Percentiles rank a stretch among this genome's conserved stretches.
Evolutionary conservation across 2,797 vertebrate genomes (phyloP).

Genomic region (Scarus forsteni): DNA sequence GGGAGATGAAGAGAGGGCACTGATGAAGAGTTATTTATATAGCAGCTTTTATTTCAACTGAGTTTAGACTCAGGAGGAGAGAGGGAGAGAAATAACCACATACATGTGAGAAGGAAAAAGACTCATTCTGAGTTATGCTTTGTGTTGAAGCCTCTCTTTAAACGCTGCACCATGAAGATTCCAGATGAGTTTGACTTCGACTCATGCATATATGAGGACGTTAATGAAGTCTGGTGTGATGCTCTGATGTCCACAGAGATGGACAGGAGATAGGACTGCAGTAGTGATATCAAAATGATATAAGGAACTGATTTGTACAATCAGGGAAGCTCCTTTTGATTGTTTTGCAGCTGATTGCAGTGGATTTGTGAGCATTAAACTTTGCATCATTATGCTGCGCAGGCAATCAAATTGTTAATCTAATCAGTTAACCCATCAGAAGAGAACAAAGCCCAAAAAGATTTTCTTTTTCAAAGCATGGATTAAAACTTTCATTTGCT

Average conservation of each 20-base stretch:
- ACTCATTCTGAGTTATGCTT: background rate
- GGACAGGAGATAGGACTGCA: background rate
- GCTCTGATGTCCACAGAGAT: background rate
- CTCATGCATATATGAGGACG: too few relatives aligned
- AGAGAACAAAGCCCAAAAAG: too few relatives aligned
- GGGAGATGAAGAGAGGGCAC: background rate
- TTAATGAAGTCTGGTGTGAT: background rate
- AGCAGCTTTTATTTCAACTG: background rate
- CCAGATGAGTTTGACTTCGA: background rate
- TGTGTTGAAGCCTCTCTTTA: too few relatives aligned
- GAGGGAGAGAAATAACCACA: slow-evolving; percentile 4
- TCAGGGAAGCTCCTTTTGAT: background rate
- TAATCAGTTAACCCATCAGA: too few relatives aligned
- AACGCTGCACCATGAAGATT: background rate
- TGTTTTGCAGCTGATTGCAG: background rate
- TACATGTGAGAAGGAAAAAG: background rate
- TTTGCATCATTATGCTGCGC: too few relatives aligned
- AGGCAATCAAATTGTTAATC: too few relatives aligned
- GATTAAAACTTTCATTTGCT: too few relatives aligned
- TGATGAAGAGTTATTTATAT: slow-evolving; percentile 25
- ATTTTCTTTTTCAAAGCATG: too few relatives aligned
- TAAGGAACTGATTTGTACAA: background rate
- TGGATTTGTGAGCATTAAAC: too few relatives aligned
- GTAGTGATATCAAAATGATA: background rate
- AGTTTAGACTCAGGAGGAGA: slow-evolving; percentile 2